These are phyloP conservation scores for Tenebrosternarchus preto DNA, from an alignment of 2,113 vertebrate genomes.

Conservation along the genomic window DNA sequence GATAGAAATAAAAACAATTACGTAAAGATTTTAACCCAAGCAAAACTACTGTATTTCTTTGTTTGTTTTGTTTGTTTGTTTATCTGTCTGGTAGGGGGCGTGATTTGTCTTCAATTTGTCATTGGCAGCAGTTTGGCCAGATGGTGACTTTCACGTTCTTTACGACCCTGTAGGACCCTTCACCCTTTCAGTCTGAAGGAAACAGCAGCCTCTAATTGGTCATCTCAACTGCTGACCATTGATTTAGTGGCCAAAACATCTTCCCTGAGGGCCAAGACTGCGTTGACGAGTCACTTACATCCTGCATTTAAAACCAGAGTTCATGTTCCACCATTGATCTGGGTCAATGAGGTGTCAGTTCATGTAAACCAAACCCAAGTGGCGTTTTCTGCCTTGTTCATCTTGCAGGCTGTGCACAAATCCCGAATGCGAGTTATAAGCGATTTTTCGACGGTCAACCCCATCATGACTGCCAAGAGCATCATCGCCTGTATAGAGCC, in stretches of 20 bases:
- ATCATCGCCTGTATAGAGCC: too few relatives aligned
- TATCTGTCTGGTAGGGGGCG: not conserved
- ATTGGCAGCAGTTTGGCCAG: not conserved
- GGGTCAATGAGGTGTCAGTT: not conserved
- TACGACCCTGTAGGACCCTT: not conserved
- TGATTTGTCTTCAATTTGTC: conserved; percentile 1
- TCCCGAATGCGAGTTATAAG: not conserved
- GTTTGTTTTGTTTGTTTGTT: not conserved
- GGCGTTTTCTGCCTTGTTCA: not conserved
- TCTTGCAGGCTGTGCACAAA: not conserved
- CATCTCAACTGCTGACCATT: conserved; percentile 4
- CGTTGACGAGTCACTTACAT: not conserved
- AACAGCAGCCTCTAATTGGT: conserved; percentile 16
- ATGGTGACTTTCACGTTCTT: not conserved
- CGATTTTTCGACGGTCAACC: not conserved
- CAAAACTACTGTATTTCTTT: too few relatives aligned
- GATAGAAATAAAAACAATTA: not conserved
- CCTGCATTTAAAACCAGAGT: not conserved
- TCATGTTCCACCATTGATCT: conserved; percentile 1
- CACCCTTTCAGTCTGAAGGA: not conserved
- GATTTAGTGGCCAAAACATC: conserved; percentile 22
- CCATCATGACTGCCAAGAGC: not conserved
- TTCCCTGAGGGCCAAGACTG: not conserved
- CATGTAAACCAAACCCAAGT: not conserved
- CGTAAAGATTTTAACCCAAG: too few relatives aligned